Percentiles rank a stretch among this genome's conserved stretches.
These are phyloP conservation scores for Agonopterix heracliana DNA, from an alignment of 2,888 invertebrate species.

Conservation along the genomic window DNA sequence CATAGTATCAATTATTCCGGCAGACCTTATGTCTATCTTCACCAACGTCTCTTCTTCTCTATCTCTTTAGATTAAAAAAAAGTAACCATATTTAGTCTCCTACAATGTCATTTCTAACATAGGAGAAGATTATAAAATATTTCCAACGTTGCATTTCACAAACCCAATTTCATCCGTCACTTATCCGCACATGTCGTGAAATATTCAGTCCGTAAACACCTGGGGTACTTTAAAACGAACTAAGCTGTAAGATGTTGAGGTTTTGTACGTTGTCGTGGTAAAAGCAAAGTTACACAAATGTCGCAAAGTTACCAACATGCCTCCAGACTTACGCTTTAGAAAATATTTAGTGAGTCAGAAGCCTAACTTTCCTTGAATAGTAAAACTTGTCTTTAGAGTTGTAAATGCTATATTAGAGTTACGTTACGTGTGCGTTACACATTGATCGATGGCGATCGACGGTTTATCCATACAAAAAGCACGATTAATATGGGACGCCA, in stretches of 20 bases:
- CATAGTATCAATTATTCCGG: no score
- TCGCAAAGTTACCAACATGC: constrained; percentile 17
- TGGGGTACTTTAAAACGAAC: constrained; percentile 16
- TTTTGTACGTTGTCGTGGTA: constrained; percentile 16
- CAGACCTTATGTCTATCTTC: no score
- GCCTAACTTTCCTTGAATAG: background rate
- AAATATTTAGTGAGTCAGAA: background rate
- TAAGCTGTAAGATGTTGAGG: constrained; percentile 21
- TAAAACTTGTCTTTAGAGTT: background rate
- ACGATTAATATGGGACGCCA: no score
- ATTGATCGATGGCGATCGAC: background rate
- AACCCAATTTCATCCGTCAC: constrained; percentile 4
- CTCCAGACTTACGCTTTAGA: constrained; percentile 8
- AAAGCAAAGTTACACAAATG: constrained; percentile 24
- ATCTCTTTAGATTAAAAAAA: no score
- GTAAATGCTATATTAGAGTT: background rate
- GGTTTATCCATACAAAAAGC: background rate
- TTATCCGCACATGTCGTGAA: constrained; percentile 9
- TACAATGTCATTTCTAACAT: no score
- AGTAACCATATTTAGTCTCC: no score
- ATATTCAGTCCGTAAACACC: constrained; percentile 18
- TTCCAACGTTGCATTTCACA: background rate
- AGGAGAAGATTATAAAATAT: no score
- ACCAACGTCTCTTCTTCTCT: no score
- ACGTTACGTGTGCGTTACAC: background rate